phyloP scores from a whole-genome alignment of 2,888 invertebrate species.

The Himalopsyche japonica region DNA sequence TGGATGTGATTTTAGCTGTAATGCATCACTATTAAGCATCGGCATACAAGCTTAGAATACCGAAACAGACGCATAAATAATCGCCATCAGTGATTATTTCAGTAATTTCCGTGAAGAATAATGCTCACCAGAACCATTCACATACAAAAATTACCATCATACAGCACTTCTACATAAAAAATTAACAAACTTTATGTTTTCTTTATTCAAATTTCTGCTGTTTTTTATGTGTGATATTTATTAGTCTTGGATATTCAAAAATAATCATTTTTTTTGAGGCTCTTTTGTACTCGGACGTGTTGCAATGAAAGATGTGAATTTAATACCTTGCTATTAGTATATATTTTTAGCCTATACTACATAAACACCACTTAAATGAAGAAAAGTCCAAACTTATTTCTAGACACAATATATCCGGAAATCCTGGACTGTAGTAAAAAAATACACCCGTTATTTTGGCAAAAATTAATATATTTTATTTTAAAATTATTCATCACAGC shows the following conservation, averaged over 20 bases:
- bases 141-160: neutral
- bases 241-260: neutral
- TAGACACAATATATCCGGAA: no score
- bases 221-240: neutral
- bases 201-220: neutral
- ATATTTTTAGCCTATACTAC: no score
- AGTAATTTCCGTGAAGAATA: conserved; percentile 1
- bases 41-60: neutral
- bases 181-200: neutral
- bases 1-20: neutral
- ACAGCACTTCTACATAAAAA: neutral
- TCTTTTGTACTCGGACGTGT: no score
- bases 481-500: no score
- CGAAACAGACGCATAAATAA: neutral
- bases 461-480: no score
- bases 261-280: no score
- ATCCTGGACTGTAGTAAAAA: no score
- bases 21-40: neutral
- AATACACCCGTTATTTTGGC: no score
- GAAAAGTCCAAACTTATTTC: no score
- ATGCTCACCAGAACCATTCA: neutral
- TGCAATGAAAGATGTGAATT: no score
- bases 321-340: no score
- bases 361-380: no score
- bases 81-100: neutral